Conservation (phyloP, 2,113 vertebrate genomes). For the Hyla sarda region DNA sequence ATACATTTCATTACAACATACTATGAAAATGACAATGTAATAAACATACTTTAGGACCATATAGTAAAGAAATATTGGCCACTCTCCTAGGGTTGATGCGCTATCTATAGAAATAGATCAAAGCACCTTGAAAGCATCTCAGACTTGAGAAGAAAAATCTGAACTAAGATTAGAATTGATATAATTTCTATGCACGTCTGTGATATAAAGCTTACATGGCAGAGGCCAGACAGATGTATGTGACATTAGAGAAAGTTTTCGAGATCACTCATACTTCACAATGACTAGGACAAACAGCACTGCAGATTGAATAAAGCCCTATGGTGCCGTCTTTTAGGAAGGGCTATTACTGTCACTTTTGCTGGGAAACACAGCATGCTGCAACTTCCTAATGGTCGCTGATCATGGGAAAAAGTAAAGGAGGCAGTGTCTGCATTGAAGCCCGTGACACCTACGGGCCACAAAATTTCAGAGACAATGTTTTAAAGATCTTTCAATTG, state of each 20-base stretch:
- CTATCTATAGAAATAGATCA: background rate
- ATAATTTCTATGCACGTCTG: background rate
- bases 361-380: constrained; percentile 23
- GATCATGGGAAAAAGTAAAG: constrained; percentile 20
- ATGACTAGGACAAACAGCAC: constrained; percentile 23
- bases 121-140: background rate
- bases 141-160: background rate
- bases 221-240: constrained; percentile 1
- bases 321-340: constrained; percentile 42
- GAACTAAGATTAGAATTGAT: background rate
- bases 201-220: background rate
- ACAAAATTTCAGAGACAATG: constrained; percentile 11
- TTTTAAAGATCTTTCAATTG: constrained; percentile 5
- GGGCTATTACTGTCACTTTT: constrained; percentile 14
- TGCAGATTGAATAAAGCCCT: constrained; percentile 25
- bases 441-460: constrained; percentile 4
- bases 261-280: constrained; percentile 29
- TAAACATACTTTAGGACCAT: constrained; percentile 2
- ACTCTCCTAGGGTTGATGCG: background rate
- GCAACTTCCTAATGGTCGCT: constrained; percentile 25
- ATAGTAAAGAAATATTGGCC: background rate
- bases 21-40: background rate
- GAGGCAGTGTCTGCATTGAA: constrained; percentile 1
- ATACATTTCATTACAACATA: background rate
- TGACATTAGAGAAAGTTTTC: constrained; percentile 36